Evolutionary conservation across 2,797 vertebrate species (phyloP), one percentile per base, ranked within the genome.

Genomic region (Decapterus maruadsi): DNA sequence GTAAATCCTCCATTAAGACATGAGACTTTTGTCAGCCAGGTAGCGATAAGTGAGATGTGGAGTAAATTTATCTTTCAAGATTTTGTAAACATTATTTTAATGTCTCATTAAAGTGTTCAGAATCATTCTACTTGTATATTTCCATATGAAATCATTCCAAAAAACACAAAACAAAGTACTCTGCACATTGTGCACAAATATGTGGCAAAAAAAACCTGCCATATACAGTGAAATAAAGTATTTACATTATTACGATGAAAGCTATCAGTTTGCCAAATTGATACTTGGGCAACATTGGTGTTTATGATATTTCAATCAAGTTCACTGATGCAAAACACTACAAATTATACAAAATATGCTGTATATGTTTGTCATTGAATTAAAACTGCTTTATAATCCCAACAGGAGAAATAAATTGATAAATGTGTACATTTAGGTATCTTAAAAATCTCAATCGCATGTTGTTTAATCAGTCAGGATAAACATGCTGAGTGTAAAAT

Each of bases 181-280:
- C 57, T 70, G 75, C 62, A 87, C 43, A 71, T 53, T 85, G 68
- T 76, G 78, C 80, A 66, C 60, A 85, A 57, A 89, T 77, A 82
- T 90, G 85, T 83, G 84, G 53, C 70, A 74, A 53, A 65, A 76
- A 55, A 54, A 26, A 26, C 26, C 26, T 67, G 59, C 26, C 46
- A 69, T 72, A 69, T 65, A 83, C 71, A 79, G 73, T 60, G 9
- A 58, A 87, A 68, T 73, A 61, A 82, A 82, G 61, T 87, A 90
- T 92, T 85, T 82, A 85, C 84, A 90, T 73, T 45, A 77, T 75
- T 59, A 53, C 55, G 74, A n/a, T 55, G 38, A 82, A 66, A 75
- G 68, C 46, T 31, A 57, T 61, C 72, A 38, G 80, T 83, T 40
- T 78, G 51, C 22, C 42, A 74, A 31, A 60, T 69, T 64, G 64